A percentile compares a stretch with the other conserved stretches of the same genome.
phyloP scores from a whole-genome alignment of 2,888 invertebrate genomes.

The Idaea aversata region DNA sequence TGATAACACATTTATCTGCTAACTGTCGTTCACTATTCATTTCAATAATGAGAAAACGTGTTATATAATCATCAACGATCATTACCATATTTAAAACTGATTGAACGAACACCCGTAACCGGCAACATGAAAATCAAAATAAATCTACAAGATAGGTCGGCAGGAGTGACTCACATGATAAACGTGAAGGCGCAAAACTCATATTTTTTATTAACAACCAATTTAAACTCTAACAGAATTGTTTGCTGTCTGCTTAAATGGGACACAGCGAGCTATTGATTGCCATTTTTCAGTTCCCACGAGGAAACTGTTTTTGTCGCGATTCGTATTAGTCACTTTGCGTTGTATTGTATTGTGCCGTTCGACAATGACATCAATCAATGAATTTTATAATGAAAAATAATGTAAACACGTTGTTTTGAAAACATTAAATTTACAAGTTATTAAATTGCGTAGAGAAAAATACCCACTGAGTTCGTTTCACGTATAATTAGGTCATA shows the following conservation, averaged over 20 bases:
- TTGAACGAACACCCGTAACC: constrained; percentile 2
- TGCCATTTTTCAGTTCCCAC: constrained; percentile 26
- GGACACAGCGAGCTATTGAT: constrained; percentile 29
- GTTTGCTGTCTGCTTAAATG: constrained; percentile 41
- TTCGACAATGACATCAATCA: constrained; percentile 23
- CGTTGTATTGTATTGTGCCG: constrained; percentile 12
- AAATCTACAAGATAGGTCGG: constrained; percentile 38
- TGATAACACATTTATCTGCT: constrained; percentile 8
- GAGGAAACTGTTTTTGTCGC: constrained; percentile 10
- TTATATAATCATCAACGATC: constrained; percentile 18
- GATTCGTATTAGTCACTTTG: neutral
- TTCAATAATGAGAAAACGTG: constrained; percentile 21
- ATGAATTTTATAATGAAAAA: constrained; percentile 14
- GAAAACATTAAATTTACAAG: neutral
- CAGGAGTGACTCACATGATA: constrained; percentile 48
- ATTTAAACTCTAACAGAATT: constrained; percentile 59
- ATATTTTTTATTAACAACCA: constrained; percentile 59
- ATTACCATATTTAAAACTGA: constrained; percentile 9
- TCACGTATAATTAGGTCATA: no score
- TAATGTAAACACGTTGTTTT: neutral
- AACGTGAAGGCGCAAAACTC: constrained; percentile 31
- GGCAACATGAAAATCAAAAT: constrained; percentile 42
- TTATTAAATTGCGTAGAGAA: no score
- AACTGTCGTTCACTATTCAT: constrained; percentile 16
- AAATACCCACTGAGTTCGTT: no score